Conservation (phyloP, 2,888 invertebrate genomes). For the Busseola fusca region DNA sequence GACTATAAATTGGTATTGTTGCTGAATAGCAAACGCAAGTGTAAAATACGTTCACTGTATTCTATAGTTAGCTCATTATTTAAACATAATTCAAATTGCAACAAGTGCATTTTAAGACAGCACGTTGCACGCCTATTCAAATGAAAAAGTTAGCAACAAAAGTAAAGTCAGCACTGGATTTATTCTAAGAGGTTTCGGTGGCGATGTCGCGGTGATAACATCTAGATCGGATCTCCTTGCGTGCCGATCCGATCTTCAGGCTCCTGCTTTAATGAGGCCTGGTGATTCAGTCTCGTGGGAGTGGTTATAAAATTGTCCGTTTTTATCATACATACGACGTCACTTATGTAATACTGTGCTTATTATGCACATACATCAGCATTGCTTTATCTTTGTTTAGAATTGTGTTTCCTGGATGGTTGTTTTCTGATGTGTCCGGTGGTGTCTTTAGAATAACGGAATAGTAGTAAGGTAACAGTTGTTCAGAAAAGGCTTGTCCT, state of each 20-base stretch:
- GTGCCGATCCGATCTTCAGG: constrained; percentile 83
- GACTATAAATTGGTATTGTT: not conserved
- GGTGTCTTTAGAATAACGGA: constrained; percentile 14
- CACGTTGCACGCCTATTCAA: constrained; percentile 34
- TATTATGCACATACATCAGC: constrained; percentile 56
- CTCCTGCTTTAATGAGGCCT: constrained; percentile 76
- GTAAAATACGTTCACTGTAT: not conserved
- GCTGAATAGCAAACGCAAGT: not conserved
- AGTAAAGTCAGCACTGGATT: constrained; percentile 62
- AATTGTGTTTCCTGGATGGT: constrained; percentile 42
- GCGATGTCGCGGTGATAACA: constrained; percentile 71
- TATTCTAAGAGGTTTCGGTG: constrained; percentile 67
- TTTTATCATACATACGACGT: constrained; percentile 62
- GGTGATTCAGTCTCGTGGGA: constrained; percentile 66
- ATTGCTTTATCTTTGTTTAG: constrained; percentile 46
- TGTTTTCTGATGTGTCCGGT: constrained; percentile 35
- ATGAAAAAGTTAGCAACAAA: constrained; percentile 59
- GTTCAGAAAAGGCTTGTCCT: not conserved
- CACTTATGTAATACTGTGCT: constrained; percentile 52
- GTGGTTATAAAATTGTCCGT: constrained; percentile 62
- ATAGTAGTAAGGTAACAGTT: not conserved
- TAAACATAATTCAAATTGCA: not conserved
- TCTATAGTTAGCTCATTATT: not conserved
- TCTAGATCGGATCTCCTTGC: constrained; percentile 83
- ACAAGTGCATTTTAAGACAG: constrained; percentile 15